A percentile compares a stretch with the other conserved stretches of the same genome.
Evolutionary conservation across 2,113 vertebrate genomes (phyloP).

Genomic region (Trichechus manatus): DNA sequence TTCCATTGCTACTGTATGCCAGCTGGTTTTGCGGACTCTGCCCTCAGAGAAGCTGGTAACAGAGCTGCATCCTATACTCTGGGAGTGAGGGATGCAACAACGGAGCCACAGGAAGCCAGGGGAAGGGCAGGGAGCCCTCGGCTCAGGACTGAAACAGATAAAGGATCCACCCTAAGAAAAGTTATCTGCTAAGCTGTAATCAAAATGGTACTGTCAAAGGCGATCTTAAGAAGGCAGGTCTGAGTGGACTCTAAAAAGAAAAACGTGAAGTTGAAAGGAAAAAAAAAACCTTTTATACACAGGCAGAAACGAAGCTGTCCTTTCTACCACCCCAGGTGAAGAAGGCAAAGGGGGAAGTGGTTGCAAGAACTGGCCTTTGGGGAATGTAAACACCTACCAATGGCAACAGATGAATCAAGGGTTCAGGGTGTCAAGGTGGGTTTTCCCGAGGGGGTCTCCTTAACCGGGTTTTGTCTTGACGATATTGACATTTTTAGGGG

Average conservation of each 20-base stretch:
- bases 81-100: not conserved
- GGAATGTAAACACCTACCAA: not conserved
- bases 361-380: not conserved
- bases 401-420: not conserved
- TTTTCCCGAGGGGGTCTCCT: not conserved
- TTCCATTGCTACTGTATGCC: constrained; percentile 65
- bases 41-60: not conserved
- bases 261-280: not conserved
- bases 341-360: not conserved
- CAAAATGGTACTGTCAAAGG: not conserved
- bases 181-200: not conserved
- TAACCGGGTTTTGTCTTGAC: not conserved
- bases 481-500: constrained; percentile 48
- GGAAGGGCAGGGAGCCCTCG: not conserved
- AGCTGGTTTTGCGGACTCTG: constrained; percentile 46
- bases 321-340: constrained; percentile 45
- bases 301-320: not conserved
- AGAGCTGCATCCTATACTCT: not conserved
- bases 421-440: not conserved
- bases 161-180: constrained; percentile 46
- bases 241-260: constrained; percentile 3
- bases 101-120: not conserved
- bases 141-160: constrained; percentile 57
- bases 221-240: not conserved
- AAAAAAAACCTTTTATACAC: not conserved